Percentiles rank a stretch among this genome's conserved stretches.
Evolutionary conservation across 1,140 invertebrate genomes (phyloP).

Genomic region (Coelopa frigida): DNA sequence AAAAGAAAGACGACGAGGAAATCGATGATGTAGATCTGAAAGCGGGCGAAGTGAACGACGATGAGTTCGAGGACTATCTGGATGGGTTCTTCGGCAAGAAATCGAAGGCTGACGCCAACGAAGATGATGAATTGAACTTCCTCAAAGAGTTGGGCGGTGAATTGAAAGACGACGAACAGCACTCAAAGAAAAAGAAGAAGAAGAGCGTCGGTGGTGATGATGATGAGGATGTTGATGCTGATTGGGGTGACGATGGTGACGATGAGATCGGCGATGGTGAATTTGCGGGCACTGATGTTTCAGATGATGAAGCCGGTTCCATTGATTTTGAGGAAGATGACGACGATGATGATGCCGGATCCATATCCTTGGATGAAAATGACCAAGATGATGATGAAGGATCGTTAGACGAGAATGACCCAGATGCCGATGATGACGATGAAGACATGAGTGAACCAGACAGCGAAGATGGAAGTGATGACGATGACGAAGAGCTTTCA

Average conservation of each 20-base stretch:
- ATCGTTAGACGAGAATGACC: conserved; percentile 21
- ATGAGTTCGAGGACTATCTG: conserved; percentile 77
- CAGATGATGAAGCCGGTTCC: conserved; percentile 34
- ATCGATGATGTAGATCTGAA: conserved; percentile 46
- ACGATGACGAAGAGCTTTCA: conserved; percentile 20
- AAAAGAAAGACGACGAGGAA: conserved; percentile 22
- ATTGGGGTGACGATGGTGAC: conserved; percentile 33
- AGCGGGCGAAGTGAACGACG: conserved; percentile 74
- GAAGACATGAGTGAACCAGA: background rate
- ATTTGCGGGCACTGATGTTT: conserved; percentile 37
- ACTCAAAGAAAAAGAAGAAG: conserved; percentile 42
- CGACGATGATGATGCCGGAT: conserved; percentile 18
- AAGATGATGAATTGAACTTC: conserved; percentile 41
- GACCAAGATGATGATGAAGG: conserved; percentile 34
- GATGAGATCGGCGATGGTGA: conserved; percentile 38
- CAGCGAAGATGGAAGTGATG: conserved; percentile 14
- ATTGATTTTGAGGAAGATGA: conserved; percentile 30
- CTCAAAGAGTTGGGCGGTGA: conserved; percentile 33
- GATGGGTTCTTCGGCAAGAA: conserved; percentile 53
- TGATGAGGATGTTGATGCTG: conserved; percentile 20
- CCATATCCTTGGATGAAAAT: conserved; percentile 12
- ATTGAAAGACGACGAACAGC: conserved; percentile 22
- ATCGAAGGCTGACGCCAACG: conserved; percentile 45
- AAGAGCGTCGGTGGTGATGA: conserved; percentile 43
- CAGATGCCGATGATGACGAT: conserved; percentile 9